Percentiles rank a stretch among this genome's conserved stretches.
Conservation (phyloP, 2,888 invertebrate species). For the Parnassius mnemosyne region DNA sequence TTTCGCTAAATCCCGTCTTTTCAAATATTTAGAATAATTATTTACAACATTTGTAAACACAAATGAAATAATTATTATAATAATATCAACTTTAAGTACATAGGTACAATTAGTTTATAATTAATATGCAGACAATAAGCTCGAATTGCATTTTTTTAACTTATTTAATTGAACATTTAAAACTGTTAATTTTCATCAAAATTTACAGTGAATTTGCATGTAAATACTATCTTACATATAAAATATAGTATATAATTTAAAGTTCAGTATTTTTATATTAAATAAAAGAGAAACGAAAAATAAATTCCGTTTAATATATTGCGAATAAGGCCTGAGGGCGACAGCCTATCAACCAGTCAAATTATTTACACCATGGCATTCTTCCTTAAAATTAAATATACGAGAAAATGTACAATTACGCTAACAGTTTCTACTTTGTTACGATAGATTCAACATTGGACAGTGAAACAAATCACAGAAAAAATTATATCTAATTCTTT, state of each 20-base stretch:
- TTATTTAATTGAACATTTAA: slow-evolving; percentile 4
- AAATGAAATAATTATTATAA: slow-evolving; percentile 44
- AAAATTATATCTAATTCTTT: slow-evolving; percentile 36
- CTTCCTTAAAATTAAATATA: slow-evolving; percentile 34
- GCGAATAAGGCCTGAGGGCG: slow-evolving; percentile 6
- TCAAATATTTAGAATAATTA: slow-evolving; percentile 48
- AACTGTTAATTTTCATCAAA: slow-evolving; percentile 17
- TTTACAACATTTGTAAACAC: slow-evolving; percentile 38
- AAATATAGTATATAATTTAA: slow-evolving; percentile 19
- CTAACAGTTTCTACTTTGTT: slow-evolving; percentile 54
- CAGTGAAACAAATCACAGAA: slow-evolving; percentile 43
- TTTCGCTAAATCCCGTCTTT: slow-evolving; percentile 55
- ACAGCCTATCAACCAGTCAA: slow-evolving; percentile 25
- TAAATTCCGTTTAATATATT: slow-evolving; percentile 12
- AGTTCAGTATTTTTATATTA: slow-evolving; percentile 8
- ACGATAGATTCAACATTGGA: slow-evolving; percentile 53
- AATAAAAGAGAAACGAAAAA: slow-evolving; percentile 13
- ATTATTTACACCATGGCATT: slow-evolving; percentile 34
- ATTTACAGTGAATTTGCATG: slow-evolving; percentile 12
- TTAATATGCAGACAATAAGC: no score
- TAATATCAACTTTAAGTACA: slow-evolving; percentile 69
- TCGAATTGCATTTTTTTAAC: no score
- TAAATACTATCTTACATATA: slow-evolving; percentile 12
- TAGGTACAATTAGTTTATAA: slow-evolving; percentile 13
- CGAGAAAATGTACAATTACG: slow-evolving; percentile 48